Evolutionary conservation across 2,888 invertebrate genomes (phyloP), one percentile per base, ranked within the genome.

Genomic region (Syrphus vitripennis): DNA sequence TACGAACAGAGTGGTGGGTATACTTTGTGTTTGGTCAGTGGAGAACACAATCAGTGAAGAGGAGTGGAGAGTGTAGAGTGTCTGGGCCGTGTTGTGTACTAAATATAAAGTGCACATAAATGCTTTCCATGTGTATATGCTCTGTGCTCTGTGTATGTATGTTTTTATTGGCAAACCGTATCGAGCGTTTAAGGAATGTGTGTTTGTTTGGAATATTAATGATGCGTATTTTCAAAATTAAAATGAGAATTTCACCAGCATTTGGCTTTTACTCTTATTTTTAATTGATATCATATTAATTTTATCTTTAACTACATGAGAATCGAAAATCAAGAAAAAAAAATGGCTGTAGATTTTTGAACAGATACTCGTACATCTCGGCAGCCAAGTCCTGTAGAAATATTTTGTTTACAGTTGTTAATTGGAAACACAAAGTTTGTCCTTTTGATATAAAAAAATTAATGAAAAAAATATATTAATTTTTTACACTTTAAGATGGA

Each of bases 131-230:
- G 14, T 57, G 21, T 65, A 26, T 59, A 21, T 19, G 21, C 14
- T 53, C 24, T 50, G 53, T 71, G 53, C 53, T 37, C 31, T 59
- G 71, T 42, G 10, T 34, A 10, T 57, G 34, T 34, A 10, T 57
- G 34, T 34, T 53, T 57, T 57, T 19, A 34, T 34, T 57, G 29
- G 26, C 29, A 3, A n/a, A 40, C 12, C 2, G 53, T 19, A 34
- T 57, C 16, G 21, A 42, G 34, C 37, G 40, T 61, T 14, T 42
- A 37, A 71, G 37, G 26, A 16, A 9, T 67, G 57, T 70, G 57
- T 75, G 59, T 19, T 57, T 57, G 34, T 76, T 70, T 67, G 61
- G 14, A 67, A 48, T 48, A 21, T 67, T 67, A 67, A 50, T 67
- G 48, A 19, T 63, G 40, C 50, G 57, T 57, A n/a, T 50, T 45